phyloP scores from a whole-genome alignment of 2,888 invertebrate genomes.

The Coremacera marginata region DNA sequence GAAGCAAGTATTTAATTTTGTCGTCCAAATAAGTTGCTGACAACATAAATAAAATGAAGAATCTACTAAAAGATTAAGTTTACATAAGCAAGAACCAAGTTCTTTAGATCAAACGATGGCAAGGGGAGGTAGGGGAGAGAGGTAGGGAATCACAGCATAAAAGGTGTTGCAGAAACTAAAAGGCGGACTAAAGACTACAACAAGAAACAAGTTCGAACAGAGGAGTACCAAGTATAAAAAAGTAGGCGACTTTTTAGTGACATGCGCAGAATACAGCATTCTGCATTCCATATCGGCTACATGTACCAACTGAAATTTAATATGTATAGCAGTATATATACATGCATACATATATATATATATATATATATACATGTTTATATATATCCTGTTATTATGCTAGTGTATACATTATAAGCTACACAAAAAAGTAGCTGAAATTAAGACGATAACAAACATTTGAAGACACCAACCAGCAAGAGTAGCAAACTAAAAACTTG shows the following conservation, averaged over 20 bases:
- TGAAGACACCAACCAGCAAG: background rate
- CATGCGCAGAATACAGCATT: constrained; percentile 18
- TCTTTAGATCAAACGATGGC: background rate
- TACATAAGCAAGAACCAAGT: constrained; percentile 32
- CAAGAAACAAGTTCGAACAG: background rate
- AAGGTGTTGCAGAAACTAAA: background rate
- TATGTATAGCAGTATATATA: background rate
- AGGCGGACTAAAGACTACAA: background rate
- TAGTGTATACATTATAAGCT: background rate
- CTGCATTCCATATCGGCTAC: background rate
- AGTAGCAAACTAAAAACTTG: background rate
- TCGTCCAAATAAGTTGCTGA: constrained; percentile 41
- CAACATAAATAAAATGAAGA: constrained; percentile 62
- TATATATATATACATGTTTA: too few species aligned
- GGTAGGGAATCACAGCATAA: background rate
- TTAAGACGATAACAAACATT: background rate
- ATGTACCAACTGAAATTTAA: background rate
- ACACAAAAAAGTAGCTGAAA: background rate
- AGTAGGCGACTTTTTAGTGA: background rate
- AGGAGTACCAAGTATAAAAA: background rate
- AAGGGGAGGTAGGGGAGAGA: background rate
- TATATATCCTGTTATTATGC: background rate
- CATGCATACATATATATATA: background rate
- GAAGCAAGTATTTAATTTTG: constrained; percentile 63
- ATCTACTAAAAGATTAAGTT: constrained; percentile 62